Evolutionary conservation across 1,140 invertebrate genomes (phyloP).

Genomic region (Drosophila virilis): DNA sequence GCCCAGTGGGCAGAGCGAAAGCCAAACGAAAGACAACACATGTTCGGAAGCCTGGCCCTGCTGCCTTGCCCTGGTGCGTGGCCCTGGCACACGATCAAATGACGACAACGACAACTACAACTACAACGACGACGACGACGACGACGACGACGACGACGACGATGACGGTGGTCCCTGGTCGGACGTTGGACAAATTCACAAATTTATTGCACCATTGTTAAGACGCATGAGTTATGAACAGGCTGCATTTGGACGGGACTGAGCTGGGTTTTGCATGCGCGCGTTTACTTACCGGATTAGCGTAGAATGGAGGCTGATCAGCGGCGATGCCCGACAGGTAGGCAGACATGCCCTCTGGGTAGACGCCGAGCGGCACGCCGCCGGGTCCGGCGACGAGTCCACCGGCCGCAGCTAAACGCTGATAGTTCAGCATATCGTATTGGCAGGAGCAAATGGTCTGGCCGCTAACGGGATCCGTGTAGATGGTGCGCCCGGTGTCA

Average conservation of each 20-base stretch:
- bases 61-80: constrained; percentile 18
- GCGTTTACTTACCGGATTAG: constrained; percentile 89
- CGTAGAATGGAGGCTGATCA: constrained; percentile 92
- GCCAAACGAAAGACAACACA: constrained; percentile 35
- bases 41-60: constrained; percentile 63
- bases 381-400: constrained; percentile 84
- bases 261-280: not conserved
- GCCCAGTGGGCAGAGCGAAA: constrained; percentile 2
- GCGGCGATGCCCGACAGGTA: constrained; percentile 92
- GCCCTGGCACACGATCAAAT: constrained; percentile 72
- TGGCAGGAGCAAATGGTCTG: constrained; percentile 97
- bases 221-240: constrained; percentile 75
- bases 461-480: constrained; percentile 95
- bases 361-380: constrained; percentile 88
- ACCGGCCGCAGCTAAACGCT: constrained; percentile 89
- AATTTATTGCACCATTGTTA: constrained; percentile 81
- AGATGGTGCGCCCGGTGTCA: constrained; percentile 95
- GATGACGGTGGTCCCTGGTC: constrained; percentile 64
- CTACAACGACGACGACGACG: constrained; percentile 17
- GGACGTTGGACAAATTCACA: constrained; percentile 77
- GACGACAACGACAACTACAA: constrained; percentile 44
- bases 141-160: constrained; percentile 27
- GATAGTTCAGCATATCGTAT: constrained; percentile 92
- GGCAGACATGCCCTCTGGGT: constrained; percentile 89
- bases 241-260: constrained; percentile 5